phyloP scores from a whole-genome alignment of 23 tunicate genomes.

The Ciona savignyi region DNA sequence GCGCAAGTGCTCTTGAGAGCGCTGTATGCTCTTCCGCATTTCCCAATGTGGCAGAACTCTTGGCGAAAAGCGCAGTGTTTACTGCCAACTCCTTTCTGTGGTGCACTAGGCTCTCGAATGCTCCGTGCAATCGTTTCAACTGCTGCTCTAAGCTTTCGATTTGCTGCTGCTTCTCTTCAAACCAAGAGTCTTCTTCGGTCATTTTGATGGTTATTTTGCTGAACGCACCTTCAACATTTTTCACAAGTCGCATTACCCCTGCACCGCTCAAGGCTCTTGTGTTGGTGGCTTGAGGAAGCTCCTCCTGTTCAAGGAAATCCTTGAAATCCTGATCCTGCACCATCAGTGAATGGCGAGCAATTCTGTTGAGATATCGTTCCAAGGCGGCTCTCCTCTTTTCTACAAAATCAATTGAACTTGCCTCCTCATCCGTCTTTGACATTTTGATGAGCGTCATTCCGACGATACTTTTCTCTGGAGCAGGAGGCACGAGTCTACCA shows the following conservation, averaged over 20 bases:
- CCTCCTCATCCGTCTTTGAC: slow-evolving; percentile 91
- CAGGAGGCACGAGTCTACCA: slow-evolving; percentile 87
- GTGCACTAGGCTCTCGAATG: slow-evolving; percentile 81
- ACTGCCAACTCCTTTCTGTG: slow-evolving; percentile 69
- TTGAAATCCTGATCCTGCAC: slow-evolving; percentile 79
- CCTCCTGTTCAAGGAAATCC: slow-evolving; percentile 75
- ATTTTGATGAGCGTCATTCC: slow-evolving; percentile 84
- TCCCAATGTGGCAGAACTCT: slow-evolving; percentile 85
- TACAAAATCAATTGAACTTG: slow-evolving; percentile 75
- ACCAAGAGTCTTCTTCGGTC: slow-evolving; percentile 92
- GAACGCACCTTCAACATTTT: slow-evolving; percentile 92
- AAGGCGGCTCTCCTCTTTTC: slow-evolving; percentile 85
- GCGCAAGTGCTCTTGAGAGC: slow-evolving; percentile 88
- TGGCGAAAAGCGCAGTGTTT: slow-evolving; percentile 82
- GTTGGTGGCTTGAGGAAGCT: slow-evolving; percentile 82
- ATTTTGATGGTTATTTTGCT: slow-evolving; percentile 84
- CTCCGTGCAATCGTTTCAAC: slow-evolving; percentile 44
- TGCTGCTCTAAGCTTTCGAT: slow-evolving; percentile 71
- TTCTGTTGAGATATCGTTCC: slow-evolving; percentile 73
- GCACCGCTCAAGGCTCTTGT: slow-evolving; percentile 91
- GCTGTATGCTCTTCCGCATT: slow-evolving; percentile 97
- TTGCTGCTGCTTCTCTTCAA: slow-evolving; percentile 96
- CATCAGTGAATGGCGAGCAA: slow-evolving; percentile 44
- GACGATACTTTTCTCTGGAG: slow-evolving; percentile 89
- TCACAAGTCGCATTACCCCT: slow-evolving; percentile 81